Evolutionary conservation across 1,140 invertebrate genomes (phyloP).

Genomic region (Phthorimaea operculella): DNA sequence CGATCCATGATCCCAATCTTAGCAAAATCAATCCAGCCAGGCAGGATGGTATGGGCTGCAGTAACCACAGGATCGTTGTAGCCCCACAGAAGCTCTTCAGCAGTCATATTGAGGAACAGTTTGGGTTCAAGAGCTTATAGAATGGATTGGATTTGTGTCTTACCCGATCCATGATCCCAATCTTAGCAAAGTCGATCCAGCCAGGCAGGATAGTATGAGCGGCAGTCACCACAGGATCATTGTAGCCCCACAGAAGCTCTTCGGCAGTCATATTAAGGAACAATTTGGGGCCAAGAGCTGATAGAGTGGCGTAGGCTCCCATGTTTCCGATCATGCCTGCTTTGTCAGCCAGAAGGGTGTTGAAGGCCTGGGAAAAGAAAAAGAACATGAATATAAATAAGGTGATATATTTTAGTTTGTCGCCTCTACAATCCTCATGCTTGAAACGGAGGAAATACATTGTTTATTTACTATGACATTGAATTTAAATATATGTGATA

Average conservation of each 20-base stretch:
- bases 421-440: no score
- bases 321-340: slow-evolving; percentile 71
- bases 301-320: slow-evolving; percentile 72
- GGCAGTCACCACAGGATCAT: slow-evolving; percentile 78
- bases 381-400: background rate
- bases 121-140: slow-evolving; percentile 66
- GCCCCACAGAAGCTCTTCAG: slow-evolving; percentile 86
- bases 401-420: no score
- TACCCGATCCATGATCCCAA: slow-evolving; percentile 86
- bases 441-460: no score
- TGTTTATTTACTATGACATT: no score
- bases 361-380: slow-evolving; percentile 70
- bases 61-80: slow-evolving; percentile 81
- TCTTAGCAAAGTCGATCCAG: slow-evolving; percentile 78
- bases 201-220: slow-evolving; percentile 76
- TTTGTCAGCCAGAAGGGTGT: slow-evolving; percentile 68
- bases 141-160: slow-evolving; percentile 33
- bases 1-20: slow-evolving; percentile 85
- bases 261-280: slow-evolving; percentile 77
- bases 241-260: slow-evolving; percentile 88
- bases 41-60: slow-evolving; percentile 75
- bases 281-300: slow-evolving; percentile 72
- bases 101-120: slow-evolving; percentile 76
- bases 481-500: no score
- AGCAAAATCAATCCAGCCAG: slow-evolving; percentile 78